Percentiles rank a stretch among this genome's conserved stretches.
Evolutionary conservation across 1,140 invertebrate species (phyloP).

Genomic region (Ceratosolen solmsi): DNA sequence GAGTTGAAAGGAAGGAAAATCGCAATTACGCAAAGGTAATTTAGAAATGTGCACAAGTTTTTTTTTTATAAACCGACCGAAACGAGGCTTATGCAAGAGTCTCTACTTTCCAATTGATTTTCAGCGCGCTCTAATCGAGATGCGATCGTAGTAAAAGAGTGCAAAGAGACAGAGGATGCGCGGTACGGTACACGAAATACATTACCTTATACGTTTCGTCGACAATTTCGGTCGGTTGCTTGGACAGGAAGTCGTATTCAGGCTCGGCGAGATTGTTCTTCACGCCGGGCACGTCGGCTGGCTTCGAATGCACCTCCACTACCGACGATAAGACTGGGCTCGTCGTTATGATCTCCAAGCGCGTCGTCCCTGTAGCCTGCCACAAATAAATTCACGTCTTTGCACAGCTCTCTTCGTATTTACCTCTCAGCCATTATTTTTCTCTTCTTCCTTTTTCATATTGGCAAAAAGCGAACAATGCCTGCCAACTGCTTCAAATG

Average conservation of each 20-base stretch:
- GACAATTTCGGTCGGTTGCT: slow-evolving; percentile 85
- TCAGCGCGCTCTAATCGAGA: neutral
- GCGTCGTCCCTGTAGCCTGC: slow-evolving; percentile 25
- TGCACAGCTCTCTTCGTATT: neutral
- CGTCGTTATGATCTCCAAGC: slow-evolving; percentile 56
- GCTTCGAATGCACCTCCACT: slow-evolving; percentile 59
- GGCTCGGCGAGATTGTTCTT: slow-evolving; percentile 84
- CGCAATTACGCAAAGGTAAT: neutral
- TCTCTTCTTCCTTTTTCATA: neutral
- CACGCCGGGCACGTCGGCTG: slow-evolving; percentile 65
- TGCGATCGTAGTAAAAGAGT: neutral
- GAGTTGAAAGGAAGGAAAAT: neutral
- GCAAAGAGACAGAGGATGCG: neutral
- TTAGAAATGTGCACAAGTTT: neutral
- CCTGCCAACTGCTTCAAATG: too few species aligned
- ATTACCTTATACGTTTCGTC: slow-evolving; percentile 82
- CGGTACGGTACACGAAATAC: neutral
- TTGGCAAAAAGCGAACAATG: too few species aligned
- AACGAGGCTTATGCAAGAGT: neutral
- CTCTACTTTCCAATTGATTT: neutral
- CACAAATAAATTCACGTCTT: slow-evolving; percentile 27
- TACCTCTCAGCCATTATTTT: neutral
- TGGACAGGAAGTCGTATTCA: slow-evolving; percentile 87
- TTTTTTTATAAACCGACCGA: neutral
- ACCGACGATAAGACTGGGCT: slow-evolving; percentile 62